These are phyloP conservation scores for Eunapius fragilis DNA, from an alignment of 37 sponge, comb jelly and placozoan species.

Conservation along the genomic window DNA sequence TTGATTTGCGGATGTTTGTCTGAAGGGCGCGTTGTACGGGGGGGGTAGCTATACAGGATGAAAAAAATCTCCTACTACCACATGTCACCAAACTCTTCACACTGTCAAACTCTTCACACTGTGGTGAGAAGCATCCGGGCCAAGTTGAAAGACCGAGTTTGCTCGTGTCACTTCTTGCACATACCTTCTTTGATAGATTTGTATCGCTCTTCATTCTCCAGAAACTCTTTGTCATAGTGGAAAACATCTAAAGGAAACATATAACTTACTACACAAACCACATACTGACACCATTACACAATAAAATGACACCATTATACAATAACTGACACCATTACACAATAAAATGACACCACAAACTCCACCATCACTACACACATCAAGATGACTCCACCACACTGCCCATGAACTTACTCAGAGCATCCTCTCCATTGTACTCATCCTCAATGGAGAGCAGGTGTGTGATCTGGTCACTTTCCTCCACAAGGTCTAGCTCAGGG, in stretches of 20 bases:
- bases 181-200: constrained; percentile 72
- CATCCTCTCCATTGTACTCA: constrained; percentile 65
- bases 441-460: constrained; percentile 91
- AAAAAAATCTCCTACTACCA: too few relatives aligned
- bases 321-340: not conserved
- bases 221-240: constrained; percentile 83
- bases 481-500: constrained; percentile 87
- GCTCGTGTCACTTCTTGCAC: not conserved
- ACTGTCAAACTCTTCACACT: not conserved
- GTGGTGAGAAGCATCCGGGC: too few relatives aligned
- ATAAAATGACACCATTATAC: not conserved
- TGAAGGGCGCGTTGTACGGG: too few relatives aligned
- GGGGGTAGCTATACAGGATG: too few relatives aligned
- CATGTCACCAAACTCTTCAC: too few relatives aligned
- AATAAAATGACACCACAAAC: not conserved
- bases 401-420: constrained; percentile 62
- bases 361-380: not conserved
- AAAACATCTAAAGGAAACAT: constrained; percentile 80
- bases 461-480: constrained; percentile 97
- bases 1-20: too few relatives aligned
- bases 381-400: too few relatives aligned
- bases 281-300: not conserved
- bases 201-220: constrained; percentile 87
- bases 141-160: too few relatives aligned
- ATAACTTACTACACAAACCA: not conserved